These are phyloP conservation scores for Emys orbicularis DNA, from an alignment of 2,797 vertebrate species.

Conservation along the genomic window DNA sequence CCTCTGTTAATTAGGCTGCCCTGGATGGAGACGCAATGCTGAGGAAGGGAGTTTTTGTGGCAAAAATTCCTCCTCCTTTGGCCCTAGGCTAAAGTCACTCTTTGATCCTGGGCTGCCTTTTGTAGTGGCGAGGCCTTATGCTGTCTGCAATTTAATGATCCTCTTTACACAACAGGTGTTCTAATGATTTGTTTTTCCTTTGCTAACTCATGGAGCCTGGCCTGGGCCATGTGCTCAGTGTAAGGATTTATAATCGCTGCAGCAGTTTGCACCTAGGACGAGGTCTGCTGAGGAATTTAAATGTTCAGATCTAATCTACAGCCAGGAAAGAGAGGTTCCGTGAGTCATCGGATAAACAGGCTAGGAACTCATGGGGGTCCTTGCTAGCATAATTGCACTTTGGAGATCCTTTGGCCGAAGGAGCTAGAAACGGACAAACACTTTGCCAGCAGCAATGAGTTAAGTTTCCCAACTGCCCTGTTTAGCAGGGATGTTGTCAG, in stretches of 20 bases:
- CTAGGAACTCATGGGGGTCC: not conserved
- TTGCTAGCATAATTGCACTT: too few relatives aligned
- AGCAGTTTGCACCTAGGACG: not conserved
- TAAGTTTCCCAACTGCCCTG: not conserved
- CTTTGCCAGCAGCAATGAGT: not conserved
- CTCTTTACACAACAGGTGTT: not conserved
- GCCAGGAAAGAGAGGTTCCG: constrained; percentile 7
- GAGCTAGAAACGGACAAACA: too few relatives aligned
- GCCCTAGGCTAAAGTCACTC: not conserved
- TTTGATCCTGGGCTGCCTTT: not conserved
- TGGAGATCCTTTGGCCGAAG: too few relatives aligned
- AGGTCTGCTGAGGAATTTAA: not conserved
- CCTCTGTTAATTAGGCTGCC: not conserved
- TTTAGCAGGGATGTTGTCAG: not conserved
- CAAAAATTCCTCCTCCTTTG: not conserved
- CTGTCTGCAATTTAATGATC: not conserved
- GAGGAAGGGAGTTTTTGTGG: not conserved
- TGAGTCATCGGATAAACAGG: constrained; percentile 13
- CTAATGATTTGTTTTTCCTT: constrained; percentile 4
- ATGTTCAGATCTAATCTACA: not conserved
- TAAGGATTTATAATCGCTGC: not conserved
- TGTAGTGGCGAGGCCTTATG: not conserved
- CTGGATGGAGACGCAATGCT: not conserved
- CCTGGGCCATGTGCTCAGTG: not conserved
- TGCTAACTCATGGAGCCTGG: not conserved